Percentiles rank a stretch among this genome's conserved stretches.
Evolutionary conservation across 2,797 vertebrate species (phyloP).

Genomic region (Avahi laniger): DNA sequence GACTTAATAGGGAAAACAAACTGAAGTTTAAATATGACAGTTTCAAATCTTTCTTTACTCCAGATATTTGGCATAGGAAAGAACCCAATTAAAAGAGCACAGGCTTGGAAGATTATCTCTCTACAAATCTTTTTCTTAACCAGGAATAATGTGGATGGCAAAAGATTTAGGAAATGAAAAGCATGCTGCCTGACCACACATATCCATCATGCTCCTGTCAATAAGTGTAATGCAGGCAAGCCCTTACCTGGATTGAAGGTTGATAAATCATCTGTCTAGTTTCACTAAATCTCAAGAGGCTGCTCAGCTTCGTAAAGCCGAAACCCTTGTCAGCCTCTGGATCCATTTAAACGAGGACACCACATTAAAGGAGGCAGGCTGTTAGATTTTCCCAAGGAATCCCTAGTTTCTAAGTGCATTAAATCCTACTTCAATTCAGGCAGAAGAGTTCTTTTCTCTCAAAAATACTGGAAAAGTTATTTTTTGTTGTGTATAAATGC

Average conservation of each 20-base stretch:
- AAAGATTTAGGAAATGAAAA: slow-evolving; percentile 35
- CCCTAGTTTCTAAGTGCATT: neutral
- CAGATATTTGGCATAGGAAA: neutral
- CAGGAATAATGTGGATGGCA: slow-evolving; percentile 36
- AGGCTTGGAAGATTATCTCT: slow-evolving; percentile 14
- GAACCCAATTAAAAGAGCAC: neutral
- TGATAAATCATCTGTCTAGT: slow-evolving; percentile 42
- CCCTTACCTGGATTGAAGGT: slow-evolving; percentile 14
- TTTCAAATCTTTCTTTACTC: neutral
- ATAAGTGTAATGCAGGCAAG: neutral
- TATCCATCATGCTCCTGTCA: neutral
- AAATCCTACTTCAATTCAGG: neutral
- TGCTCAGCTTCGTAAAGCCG: slow-evolving; percentile 23
- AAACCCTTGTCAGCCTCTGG: neutral
- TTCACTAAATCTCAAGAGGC: slow-evolving; percentile 4
- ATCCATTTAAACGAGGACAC: neutral
- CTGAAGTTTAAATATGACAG: neutral
- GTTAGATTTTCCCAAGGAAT: neutral
- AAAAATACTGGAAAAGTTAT: neutral
- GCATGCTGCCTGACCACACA: neutral
- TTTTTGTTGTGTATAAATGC: neutral
- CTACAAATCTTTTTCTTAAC: slow-evolving; percentile 37
- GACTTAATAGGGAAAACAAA: neutral
- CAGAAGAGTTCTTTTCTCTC: neutral
- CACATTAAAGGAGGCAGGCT: neutral